Base-by-base conservation (phyloP, 2,797 vertebrate species). In the Coregonus ussuriensis region DNA sequence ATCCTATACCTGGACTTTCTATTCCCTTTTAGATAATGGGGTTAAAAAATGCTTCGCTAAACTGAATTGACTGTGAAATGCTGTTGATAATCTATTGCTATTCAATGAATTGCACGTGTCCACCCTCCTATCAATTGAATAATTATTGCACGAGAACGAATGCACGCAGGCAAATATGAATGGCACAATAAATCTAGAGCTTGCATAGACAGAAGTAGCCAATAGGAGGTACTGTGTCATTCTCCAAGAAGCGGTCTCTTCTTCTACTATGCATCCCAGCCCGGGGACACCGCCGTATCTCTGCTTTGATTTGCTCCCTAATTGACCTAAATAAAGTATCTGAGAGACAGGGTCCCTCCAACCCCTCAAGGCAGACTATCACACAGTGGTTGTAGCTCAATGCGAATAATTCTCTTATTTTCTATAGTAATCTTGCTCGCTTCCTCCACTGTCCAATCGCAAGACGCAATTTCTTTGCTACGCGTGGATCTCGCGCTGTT, bases 321-420 rank as follows among this genome's bases (percentile, higher is more conserved):
- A 92, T 91, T 96, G 94, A 95, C 95, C 95, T 94, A 95, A 94
- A 96, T 96, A 93, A 93, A 87, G 83, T 90, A 86, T 87, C 88
- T 86, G 90, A 84, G 79, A 86, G 84, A 68, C 87, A 83, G 74
- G 59, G 84, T 86, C 74, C 69, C 81, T 75, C 21, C 80, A 82
- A 86, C 91, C 91, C 92, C 88, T 86, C 51, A 65, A 85, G 92
- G 92, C 91, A 86, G 87, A 85, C 80, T 35, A 84, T 77, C 81
- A 41, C 84, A 79, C 85, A 83, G 78, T 13, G 71, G 71, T 72
- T 59, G 71, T 13, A 80, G 71, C 81, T 83, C 80, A 29, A 15
- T 77, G 56, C 79, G 71, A 84, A 74, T 71, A 80, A 6, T 70
- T 68, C 65, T 79, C 76, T 25, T 9, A 47, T 47, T 13, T 47